Evolutionary conservation across 2,888 invertebrate species (phyloP).

Genomic region (Mongoloraphidia duomilia): DNA sequence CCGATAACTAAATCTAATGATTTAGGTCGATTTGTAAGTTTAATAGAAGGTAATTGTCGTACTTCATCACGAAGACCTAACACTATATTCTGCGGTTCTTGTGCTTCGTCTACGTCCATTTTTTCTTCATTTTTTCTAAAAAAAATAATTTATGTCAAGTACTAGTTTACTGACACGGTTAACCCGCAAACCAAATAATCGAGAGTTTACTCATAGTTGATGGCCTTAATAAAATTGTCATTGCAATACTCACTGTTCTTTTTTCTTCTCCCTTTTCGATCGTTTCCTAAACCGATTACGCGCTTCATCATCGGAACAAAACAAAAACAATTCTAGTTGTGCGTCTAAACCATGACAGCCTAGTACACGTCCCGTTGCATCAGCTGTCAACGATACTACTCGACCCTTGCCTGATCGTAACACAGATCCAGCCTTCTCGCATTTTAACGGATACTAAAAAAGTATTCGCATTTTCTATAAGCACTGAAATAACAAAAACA

Average conservation of each 20-base stretch:
- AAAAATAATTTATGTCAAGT: slow-evolving; percentile 2
- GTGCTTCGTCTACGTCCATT: slow-evolving; percentile 25
- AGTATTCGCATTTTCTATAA: background rate
- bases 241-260: slow-evolving; percentile 30
- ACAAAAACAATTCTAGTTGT: slow-evolving; percentile 66
- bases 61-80: slow-evolving; percentile 60
- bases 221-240: background rate
- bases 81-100: slow-evolving; percentile 13
- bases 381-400: slow-evolving; percentile 58
- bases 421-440: slow-evolving; percentile 65
- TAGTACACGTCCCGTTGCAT: slow-evolving; percentile 55
- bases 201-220: too few species aligned
- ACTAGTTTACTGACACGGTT: too few species aligned
- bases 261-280: slow-evolving; percentile 56
- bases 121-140: slow-evolving; percentile 22
- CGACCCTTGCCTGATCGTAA: slow-evolving; percentile 66
- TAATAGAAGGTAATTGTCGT: slow-evolving; percentile 48
- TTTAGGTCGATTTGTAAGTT: slow-evolving; percentile 50
- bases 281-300: slow-evolving; percentile 57
- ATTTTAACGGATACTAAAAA: slow-evolving; percentile 50
- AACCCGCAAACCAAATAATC: too few species aligned
- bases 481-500: background rate
- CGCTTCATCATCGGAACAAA: slow-evolving; percentile 64
- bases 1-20: slow-evolving; percentile 55
- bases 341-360: slow-evolving; percentile 75